phyloP scores from a whole-genome alignment of 2,797 vertebrate genomes.

The Phoebastria nigripes region DNA sequence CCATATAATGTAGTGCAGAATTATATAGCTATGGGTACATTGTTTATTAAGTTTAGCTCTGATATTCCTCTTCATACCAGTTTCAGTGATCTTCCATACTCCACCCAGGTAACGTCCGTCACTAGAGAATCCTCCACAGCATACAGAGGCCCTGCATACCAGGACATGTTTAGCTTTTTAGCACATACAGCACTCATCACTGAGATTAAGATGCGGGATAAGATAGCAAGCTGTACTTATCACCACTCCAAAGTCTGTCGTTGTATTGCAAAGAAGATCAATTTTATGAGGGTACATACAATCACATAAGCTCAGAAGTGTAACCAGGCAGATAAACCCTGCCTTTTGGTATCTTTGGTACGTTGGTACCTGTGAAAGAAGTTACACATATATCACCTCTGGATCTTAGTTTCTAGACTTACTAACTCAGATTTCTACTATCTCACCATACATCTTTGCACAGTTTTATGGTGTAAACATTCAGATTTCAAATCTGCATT shows the following conservation, averaged over 20 bases:
- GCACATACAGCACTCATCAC: not conserved
- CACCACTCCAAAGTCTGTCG: not conserved
- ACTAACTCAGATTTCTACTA: not conserved
- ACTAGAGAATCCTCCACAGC: not conserved
- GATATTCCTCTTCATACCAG: not conserved
- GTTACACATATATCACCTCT: fast-evolving
- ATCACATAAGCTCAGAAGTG: not conserved
- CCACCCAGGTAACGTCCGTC: not conserved
- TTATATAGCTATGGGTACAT: not conserved
- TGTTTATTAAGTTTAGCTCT: not conserved
- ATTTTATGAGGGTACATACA: not conserved
- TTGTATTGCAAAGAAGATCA: not conserved
- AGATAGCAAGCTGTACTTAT: not conserved
- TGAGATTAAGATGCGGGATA: not conserved
- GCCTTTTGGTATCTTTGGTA: not conserved
- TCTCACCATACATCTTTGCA: not conserved
- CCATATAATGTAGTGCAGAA: not conserved
- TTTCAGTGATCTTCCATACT: not conserved
- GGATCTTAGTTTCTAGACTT: not conserved
- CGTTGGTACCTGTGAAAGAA: not conserved
- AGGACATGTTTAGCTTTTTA: not conserved
- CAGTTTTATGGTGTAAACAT: not conserved
- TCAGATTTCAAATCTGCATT: not conserved
- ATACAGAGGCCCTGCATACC: too few relatives aligned
- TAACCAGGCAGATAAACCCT: not conserved